Evolutionary conservation across 2,113 vertebrate species (phyloP), one percentile per base, ranked within the genome.

Genomic region (Thalassarche chlororhynchos): DNA sequence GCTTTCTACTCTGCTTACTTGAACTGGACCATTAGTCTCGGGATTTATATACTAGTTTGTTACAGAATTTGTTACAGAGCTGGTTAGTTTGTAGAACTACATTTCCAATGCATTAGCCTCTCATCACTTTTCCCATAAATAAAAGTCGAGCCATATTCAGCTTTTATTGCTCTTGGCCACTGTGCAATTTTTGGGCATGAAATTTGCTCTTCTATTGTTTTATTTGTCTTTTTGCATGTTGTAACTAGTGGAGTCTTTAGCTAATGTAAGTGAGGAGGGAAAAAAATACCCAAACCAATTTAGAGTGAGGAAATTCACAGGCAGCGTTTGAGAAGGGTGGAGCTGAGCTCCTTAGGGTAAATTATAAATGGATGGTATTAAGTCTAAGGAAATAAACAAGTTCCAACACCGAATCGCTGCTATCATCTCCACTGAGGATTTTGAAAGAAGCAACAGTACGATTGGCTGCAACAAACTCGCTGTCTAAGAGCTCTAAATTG

Each of bases 311-410:
- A 97, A 97, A 97, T 86, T 89, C 91, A 84, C 58, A 95, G 79
- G 74, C 88, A 85, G 74, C 89, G 66, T 80, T 95, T 96, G 87
- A 84, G 84, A 49, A 97, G 97, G 97, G 96, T 97, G 95, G 97
- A 96, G 96, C 82, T 57, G 65, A 95, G 85, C 52, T 97, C 97
- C 95, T 93, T 84, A 97, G 95, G 97, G 94, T 91, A 95, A 85
- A 96, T 96, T 93, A 66, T 69, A 91, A 89, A 89, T 75, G 89
- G 60, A 69, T 95, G 91, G 89, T 91, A 95, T 95, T 84, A 96
- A 94, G 55, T 93, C 61, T 96, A 94, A 96, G 91, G 89, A 89
- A 94, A 97, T 72, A 97, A 97, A 96, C 93, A 97, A 94, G 93
- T 96, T 94, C 92, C 54, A 94, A 96, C 94, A 96, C 9, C 1